Evolutionary conservation across 2,113 vertebrate genomes (phyloP), one percentile per base, ranked within the genome.

Genomic region (Pogonocichla stellata): DNA sequence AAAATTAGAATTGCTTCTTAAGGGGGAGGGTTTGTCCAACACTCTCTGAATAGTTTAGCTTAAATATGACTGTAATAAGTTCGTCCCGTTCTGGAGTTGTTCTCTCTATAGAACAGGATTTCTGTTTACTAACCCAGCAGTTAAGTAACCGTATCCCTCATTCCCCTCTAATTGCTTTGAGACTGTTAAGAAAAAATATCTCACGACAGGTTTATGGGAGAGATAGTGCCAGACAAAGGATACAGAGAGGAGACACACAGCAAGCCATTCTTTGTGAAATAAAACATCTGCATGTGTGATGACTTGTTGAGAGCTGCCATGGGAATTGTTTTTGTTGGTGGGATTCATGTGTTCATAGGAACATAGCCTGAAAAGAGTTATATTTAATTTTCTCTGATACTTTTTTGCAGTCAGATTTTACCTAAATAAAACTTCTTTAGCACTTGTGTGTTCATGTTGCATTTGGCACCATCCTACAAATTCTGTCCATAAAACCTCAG

Each of bases 401-500:
- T 86, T 87, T 74, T 42, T 71, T 92, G 31, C 61, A 45, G 28
- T 78, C 25, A 62, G 29, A 54, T 88, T 94, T 89, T 93, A 70
- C 56, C 83, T 92, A 93, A 95, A 96, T 86, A 43, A 47, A 96
- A 81, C 67, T 74, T n/a, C 29, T 90, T 95, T 92, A 96, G 74
- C 57, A 74, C 53, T 94, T 92, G 67, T 6, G 1, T 90, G 61
- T 78, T 93, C 79, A 34, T 88, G 83, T 96, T 95, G 92, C 86
- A 43, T 69, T 97, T 97, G 92, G 88, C 95, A 77, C 38, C 9
- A 5, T 78, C 72, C 56, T 61, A 40, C 54, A 57, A 57, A 80
- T 34, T 84, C 84, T 91, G 56, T 93, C 72, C 43, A 31, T 92
- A 95, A 96, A 96, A 80, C 36, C 74, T 92, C 64, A 92, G 75